Evolutionary conservation across 2,888 invertebrate species (phyloP), one percentile per base, ranked within the genome.

Genomic region (Trichacis sp.): DNA sequence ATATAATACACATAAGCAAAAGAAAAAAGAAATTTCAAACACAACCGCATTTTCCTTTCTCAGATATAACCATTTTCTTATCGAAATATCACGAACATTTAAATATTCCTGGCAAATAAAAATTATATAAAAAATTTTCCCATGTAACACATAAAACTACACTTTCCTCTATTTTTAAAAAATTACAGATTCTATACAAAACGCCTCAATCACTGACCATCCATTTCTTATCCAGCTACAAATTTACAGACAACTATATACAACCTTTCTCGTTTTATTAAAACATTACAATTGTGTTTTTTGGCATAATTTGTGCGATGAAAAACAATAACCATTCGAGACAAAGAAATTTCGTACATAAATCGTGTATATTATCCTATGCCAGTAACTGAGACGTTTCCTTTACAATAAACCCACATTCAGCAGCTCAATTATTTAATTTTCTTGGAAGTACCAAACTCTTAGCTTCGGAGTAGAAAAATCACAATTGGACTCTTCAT

Each of bases 1-100:
- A 84, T 62, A 9, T 3, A 33, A 11, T 33, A 9, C 8, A 33
- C 33, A 33, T n/a, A 33, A 33, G n/a, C n/a, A 33, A 33, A 33
- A 33, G 33, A 11, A 6, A 33, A 11, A 2, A 11, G 11, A 6
- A n/a, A 3, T 6, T 33, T 33, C n/a, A 33, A 33, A 2, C 33
- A 33, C 9, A n/a, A n/a, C n/a, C n/a, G 33, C 33, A 33, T 11
- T 33, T 33, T 33, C 9, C n/a, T n/a, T 33, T 33, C n/a, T 3
- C 33, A n/a, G n/a, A 5, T 33, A n/a, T n/a, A 33, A 33, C 9
- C n/a, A 33, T 33, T 11, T 33, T 11, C 8, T 11, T n/a, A 11
- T 11, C 9, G 33, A n/a, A 33, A 11, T n/a, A 33, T 33, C 2
- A 33, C 33, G 33, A 33, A 33, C n/a, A 33, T n/a, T 33, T 24